Evolutionary conservation across 2,888 invertebrate species (phyloP), one percentile per base, ranked within the genome.

Genomic region (Euphydryas editha): DNA sequence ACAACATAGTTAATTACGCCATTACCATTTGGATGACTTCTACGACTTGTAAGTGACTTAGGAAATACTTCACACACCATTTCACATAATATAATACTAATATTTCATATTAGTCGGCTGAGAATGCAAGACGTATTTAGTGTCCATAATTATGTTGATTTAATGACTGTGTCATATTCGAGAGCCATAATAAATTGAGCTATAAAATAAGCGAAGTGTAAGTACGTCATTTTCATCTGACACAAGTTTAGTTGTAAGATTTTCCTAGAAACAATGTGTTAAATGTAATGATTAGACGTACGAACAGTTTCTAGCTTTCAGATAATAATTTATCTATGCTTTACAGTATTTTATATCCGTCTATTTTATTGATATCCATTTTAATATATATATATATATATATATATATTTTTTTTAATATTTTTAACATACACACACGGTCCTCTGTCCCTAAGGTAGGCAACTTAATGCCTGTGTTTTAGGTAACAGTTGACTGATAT

Each of bases 121-220:
- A 21, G 17, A 30, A 30, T 36, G 17, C 17, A 54, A 54, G 54
- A 18, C 30, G 36, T 36, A 36, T 54, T 36, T 54, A 54, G 17
- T 17, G n/a, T 30, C 30, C 54, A 18, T 54, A 54, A 36, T 54
- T 54, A 54, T 51, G 24, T 24, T 51, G 54, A 30, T 54, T 54
- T 54, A 54, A 54, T 36, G 54, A 54, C 17, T 17, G 54, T 54
- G 54, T 54, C 54, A 54, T 36, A 36, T 54, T 54, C 54, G 30
- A 54, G 21, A 51, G 54, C 36, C 47, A 13, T 54, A 36, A 54
- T 36, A n/a, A 36, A 54, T 54, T 17, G 36, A 17, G 30, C 36
- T 30, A 54, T 54, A 54, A 36, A 54, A 30, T 36, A 36, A 17
- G 54, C 54, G 36, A 54, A 54, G 18, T 36, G 36, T 36, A 21